Conservation (phyloP, 1,140 invertebrate species). For the Cydia pomonella region DNA sequence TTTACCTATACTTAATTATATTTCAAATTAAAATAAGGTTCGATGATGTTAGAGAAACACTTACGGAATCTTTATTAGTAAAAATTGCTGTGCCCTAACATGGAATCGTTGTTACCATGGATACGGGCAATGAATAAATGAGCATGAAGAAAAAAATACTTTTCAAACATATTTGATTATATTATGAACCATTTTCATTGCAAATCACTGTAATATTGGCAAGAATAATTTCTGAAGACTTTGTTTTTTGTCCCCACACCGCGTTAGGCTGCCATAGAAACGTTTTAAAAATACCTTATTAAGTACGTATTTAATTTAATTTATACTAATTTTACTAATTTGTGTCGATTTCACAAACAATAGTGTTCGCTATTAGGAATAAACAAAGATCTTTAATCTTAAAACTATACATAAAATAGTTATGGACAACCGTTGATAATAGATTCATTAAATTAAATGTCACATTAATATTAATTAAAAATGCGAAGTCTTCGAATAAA, state of each 20-base stretch:
- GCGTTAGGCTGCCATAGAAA: background rate
- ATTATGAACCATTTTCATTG: too few species aligned
- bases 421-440: background rate
- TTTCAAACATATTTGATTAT: too few species aligned
- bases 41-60: too few species aligned
- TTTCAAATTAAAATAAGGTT: too few species aligned
- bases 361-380: background rate
- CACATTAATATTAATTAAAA: too few species aligned
- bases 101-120: too few species aligned
- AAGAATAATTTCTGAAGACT: background rate
- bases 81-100: too few species aligned
- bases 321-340: conserved; percentile 11
- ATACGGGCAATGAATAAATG: too few species aligned
- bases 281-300: conserved; percentile 13
- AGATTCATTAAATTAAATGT: background rate
- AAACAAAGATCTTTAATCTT: conserved; percentile 6
- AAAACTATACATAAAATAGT: conserved; percentile 2
- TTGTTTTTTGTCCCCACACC: background rate
- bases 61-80: too few species aligned
- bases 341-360: background rate
- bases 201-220: background rate
- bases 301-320: conserved; percentile 6
- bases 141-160: too few species aligned
- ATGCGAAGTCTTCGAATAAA: too few species aligned
- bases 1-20: too few species aligned